Evolutionary conservation across 2,113 vertebrate species (phyloP).

Genomic region (Aviceda subcristata): DNA sequence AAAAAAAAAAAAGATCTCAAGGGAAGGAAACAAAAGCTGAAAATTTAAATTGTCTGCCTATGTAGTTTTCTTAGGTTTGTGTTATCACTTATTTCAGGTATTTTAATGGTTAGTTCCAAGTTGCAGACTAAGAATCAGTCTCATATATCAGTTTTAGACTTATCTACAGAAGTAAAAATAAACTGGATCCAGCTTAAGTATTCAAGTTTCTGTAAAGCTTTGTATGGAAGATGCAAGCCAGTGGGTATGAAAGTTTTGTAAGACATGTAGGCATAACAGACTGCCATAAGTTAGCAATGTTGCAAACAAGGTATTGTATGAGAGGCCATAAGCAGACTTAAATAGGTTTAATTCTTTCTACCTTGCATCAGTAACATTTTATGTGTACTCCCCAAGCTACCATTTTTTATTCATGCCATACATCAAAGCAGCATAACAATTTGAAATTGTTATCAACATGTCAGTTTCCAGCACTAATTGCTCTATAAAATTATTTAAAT

Average conservation of each 20-base stretch:
- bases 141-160: not conserved
- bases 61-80: not conserved
- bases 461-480: not conserved
- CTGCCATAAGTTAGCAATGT: not conserved
- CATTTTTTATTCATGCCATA: not conserved
- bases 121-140: not conserved
- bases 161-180: not conserved
- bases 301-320: not conserved
- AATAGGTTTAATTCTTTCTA: not conserved
- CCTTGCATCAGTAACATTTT: not conserved
- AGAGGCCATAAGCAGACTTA: not conserved
- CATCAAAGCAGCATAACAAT: not conserved
- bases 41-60: not conserved
- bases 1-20: not conserved
- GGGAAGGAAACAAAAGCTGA: not conserved
- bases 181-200: not conserved
- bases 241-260: not conserved
- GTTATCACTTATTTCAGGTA: not conserved
- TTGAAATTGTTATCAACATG: not conserved
- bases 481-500: not conserved
- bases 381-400: not conserved
- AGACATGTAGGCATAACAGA: not conserved
- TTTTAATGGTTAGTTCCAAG: not conserved
- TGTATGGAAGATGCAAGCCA: not conserved
- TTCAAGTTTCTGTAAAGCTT: not conserved